A percentile compares a stretch with the other conserved stretches of the same genome.
phyloP scores from a whole-genome alignment of 2,888 invertebrate genomes.

The Euspilapteryx auroguttella region DNA sequence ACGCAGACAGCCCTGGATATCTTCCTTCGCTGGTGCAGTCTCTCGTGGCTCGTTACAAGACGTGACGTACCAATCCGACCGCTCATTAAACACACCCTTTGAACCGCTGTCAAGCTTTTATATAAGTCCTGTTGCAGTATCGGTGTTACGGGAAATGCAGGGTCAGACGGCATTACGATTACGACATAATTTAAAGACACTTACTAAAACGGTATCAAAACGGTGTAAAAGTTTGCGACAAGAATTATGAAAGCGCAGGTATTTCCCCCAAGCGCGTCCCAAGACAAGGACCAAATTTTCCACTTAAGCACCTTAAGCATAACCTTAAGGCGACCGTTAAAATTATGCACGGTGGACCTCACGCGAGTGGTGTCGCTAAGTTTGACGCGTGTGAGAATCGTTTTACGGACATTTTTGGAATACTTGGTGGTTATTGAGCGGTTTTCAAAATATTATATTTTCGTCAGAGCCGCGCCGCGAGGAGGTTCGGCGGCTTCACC shows the following conservation, averaged over 20 bases:
- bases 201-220: slow-evolving; percentile 1
- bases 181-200: too few relatives aligned
- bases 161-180: slow-evolving; percentile 2
- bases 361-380: slow-evolving; percentile 14
- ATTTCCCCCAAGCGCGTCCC: too few relatives aligned
- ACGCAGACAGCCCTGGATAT: neutral
- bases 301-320: slow-evolving; percentile 21
- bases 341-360: slow-evolving; percentile 14
- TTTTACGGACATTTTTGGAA: too few relatives aligned
- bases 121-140: slow-evolving; percentile 3
- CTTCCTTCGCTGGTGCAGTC: slow-evolving; percentile 4
- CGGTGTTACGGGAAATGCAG: slow-evolving; percentile 2
- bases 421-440: too few relatives aligned
- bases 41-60: slow-evolving; percentile 29
- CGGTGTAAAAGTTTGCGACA: neutral
- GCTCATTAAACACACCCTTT: slow-evolving; percentile 29
- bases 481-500: slow-evolving; percentile 15
- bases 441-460: too few relatives aligned
- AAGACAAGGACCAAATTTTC: too few relatives aligned
- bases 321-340: slow-evolving; percentile 20
- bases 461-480: slow-evolving; percentile 3
- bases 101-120: slow-evolving; percentile 8
- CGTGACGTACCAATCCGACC: slow-evolving; percentile 40
- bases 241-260: too few relatives aligned
- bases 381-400: too few relatives aligned